Percentiles rank a stretch among this genome's conserved stretches.
Evolutionary conservation across 1,140 invertebrate species (phyloP).

Genomic region (Diachasma alloeum): DNA sequence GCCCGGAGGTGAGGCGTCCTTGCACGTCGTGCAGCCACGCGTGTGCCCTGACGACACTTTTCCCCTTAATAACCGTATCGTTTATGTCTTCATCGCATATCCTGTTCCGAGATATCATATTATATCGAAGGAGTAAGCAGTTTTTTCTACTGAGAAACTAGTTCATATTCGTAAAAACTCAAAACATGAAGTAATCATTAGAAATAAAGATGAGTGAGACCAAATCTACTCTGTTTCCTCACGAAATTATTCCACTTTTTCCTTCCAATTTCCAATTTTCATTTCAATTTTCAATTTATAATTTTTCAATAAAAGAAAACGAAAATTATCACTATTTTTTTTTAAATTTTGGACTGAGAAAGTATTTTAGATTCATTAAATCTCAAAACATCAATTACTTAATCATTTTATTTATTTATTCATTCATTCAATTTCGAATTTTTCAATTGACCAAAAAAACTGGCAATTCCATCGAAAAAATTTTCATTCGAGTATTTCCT

Average conservation of each 20-base stretch:
- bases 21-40: slow-evolving; percentile 5
- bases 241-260: not conserved
- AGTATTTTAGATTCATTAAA: no score
- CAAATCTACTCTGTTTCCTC: not conserved
- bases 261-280: no score
- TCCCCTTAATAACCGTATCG: slow-evolving; percentile 3
- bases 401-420: no score
- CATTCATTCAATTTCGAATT: no score
- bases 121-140: slow-evolving; percentile 21
- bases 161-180: not conserved
- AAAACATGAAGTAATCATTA: not conserved
- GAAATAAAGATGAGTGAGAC: not conserved
- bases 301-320: no score
- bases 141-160: slow-evolving; percentile 4
- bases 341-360: no score
- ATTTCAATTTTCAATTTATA: no score
- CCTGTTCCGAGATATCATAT: slow-evolving; percentile 25
- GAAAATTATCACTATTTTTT: no score
- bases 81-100: slow-evolving; percentile 16
- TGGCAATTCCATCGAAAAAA: no score
- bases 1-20: not conserved
- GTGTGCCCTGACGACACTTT: not conserved
- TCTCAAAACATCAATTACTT: no score
- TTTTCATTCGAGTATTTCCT: no score
- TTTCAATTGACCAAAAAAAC: no score